Evolutionary conservation across 2,797 vertebrate species (phyloP).

Genomic region (Acanthurus lineatus): DNA sequence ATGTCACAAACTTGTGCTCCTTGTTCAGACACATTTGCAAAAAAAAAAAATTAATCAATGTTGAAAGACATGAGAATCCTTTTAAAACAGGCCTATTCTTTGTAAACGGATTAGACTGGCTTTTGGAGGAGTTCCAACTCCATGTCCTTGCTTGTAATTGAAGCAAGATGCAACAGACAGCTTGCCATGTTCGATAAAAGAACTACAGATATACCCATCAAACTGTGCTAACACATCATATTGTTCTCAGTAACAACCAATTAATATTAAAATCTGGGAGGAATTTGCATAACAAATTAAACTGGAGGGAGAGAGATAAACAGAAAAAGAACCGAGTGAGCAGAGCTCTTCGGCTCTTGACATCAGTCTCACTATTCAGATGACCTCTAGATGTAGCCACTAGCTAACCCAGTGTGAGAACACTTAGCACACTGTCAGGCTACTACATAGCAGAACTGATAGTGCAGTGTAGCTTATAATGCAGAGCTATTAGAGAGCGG

Average conservation of each 20-base stretch:
- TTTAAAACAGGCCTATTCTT: slow-evolving; percentile 44
- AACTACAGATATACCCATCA: slow-evolving; percentile 33
- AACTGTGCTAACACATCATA: slow-evolving; percentile 14
- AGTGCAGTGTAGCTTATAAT: slow-evolving; percentile 46
- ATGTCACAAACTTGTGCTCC: background rate
- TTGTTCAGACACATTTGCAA: slow-evolving; percentile 11
- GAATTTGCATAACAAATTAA: slow-evolving; percentile 31
- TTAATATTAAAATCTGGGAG: slow-evolving; percentile 33
- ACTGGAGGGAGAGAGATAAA: background rate
- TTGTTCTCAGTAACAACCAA: slow-evolving; percentile 27
- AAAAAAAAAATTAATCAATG: slow-evolving; percentile 11
- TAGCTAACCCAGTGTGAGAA: slow-evolving; percentile 46
- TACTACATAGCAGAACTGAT: slow-evolving; percentile 39
- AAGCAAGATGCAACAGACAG: slow-evolving; percentile 45
- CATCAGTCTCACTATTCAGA: slow-evolving; percentile 31
- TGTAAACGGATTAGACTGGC: slow-evolving; percentile 46
- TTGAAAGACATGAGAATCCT: slow-evolving; percentile 32
- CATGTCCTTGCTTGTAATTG: slow-evolving; percentile 38
- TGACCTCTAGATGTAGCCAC: slow-evolving; percentile 60
- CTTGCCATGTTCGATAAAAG: slow-evolving; percentile 45
- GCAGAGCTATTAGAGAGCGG: slow-evolving; percentile 40
- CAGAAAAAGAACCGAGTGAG: background rate
- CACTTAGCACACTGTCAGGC: slow-evolving; percentile 53
- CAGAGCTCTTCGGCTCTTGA: slow-evolving; percentile 14
- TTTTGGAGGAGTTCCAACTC: slow-evolving; percentile 52